Evolutionary conservation across 53 echinoderm and acorn worm genomes (phyloP).

Genomic region (Mesocentrotus franciscanus): DNA sequence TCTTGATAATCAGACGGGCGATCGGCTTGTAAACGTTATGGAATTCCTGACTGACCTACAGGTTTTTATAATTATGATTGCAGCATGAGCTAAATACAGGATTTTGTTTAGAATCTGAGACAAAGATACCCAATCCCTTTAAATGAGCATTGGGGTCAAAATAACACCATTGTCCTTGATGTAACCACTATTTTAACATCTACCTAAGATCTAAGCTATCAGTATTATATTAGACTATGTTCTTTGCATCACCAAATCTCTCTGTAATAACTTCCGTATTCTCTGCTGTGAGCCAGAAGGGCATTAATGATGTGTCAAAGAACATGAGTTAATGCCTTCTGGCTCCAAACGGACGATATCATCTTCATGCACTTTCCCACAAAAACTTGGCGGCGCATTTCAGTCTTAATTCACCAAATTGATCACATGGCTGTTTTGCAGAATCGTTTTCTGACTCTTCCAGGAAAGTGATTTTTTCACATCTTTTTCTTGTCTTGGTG

Average conservation of each 20-base stretch:
- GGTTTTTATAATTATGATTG: no score
- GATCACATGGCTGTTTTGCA: background rate
- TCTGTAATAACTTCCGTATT: background rate
- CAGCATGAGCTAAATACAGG: no score
- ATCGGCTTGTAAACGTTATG: no score
- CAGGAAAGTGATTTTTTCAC: background rate
- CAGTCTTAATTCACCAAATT: background rate
- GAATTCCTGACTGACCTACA: no score
- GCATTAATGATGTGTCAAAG: no score
- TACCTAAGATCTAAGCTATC: background rate
- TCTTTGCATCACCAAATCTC: background rate
- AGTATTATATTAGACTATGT: background rate
- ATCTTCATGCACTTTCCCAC: background rate
- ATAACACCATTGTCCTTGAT: background rate
- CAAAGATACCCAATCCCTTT: no score
- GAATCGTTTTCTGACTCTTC: background rate
- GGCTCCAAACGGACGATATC: background rate
- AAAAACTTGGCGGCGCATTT: background rate
- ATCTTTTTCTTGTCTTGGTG: background rate
- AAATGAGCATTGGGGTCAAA: no score
- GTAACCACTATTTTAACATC: background rate
- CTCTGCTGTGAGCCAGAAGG: no score
- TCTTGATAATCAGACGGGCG: no score
- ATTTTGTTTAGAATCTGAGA: no score
- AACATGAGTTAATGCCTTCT: no score